A percentile compares a stretch with the other conserved stretches of the same genome.
Evolutionary conservation across 2,888 invertebrate genomes (phyloP).

Genomic region (Epinotia ramella): DNA sequence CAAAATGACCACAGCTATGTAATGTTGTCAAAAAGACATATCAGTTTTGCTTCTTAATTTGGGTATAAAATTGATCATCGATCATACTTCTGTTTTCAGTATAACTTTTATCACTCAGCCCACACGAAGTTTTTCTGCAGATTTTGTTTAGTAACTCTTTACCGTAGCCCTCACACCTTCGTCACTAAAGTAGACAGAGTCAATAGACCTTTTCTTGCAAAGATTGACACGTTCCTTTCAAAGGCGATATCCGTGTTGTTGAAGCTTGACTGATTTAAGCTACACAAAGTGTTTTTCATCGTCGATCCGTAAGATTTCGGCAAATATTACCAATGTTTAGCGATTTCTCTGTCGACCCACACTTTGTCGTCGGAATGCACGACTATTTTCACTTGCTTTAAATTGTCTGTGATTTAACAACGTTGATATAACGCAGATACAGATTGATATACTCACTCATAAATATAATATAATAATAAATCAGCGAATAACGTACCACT

Average conservation of each 20-base stretch:
- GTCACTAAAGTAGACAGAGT: slow-evolving; percentile 30
- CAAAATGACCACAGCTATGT: too few species aligned
- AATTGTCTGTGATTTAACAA: not conserved
- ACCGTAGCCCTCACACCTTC: slow-evolving; percentile 22
- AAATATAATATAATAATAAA: too few species aligned
- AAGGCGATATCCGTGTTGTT: slow-evolving; percentile 20
- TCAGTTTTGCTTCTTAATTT: not conserved
- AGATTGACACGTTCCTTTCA: slow-evolving; percentile 33
- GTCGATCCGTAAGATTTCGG: too few species aligned
- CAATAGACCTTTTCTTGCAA: slow-evolving; percentile 33
- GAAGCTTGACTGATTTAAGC: slow-evolving; percentile 17
- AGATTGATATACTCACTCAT: too few species aligned
- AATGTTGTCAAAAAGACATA: too few species aligned
- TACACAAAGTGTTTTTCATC: not conserved
- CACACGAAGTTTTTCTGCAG: not conserved
- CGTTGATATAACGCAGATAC: too few species aligned
- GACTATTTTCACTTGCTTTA: not conserved
- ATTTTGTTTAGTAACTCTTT: slow-evolving; percentile 22
- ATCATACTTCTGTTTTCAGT: not conserved
- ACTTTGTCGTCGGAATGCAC: not conserved
- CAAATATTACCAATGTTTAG: too few species aligned
- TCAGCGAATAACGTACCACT: too few species aligned
- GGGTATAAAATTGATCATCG: not conserved
- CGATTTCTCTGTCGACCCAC: too few species aligned
- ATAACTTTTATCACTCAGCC: not conserved